phyloP scores from a whole-genome alignment of 2,888 invertebrate genomes.

The Dascillus cervinus region DNA sequence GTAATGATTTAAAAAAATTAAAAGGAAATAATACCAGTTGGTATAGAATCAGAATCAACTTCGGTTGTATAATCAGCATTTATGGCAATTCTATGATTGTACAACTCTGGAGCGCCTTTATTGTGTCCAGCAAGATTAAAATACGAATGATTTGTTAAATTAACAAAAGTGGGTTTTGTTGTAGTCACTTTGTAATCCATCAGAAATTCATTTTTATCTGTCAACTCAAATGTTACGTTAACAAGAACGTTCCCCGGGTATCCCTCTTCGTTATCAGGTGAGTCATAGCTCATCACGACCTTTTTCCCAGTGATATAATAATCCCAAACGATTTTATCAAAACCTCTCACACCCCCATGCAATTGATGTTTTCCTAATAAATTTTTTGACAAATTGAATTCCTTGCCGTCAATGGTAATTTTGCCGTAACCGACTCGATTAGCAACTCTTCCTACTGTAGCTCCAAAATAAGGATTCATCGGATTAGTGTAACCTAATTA shows the following conservation, averaged over 20 bases:
- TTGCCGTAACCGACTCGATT: constrained; percentile 69
- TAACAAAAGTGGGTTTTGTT: constrained; percentile 74
- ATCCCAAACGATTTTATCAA: constrained; percentile 73
- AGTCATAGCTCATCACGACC: constrained; percentile 67
- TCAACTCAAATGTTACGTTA: constrained; percentile 62
- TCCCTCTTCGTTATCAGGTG: constrained; percentile 75
- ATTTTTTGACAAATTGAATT: constrained; percentile 67
- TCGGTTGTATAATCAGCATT: constrained; percentile 72
- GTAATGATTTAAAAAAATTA: too few relatives aligned
- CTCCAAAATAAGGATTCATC: constrained; percentile 79
- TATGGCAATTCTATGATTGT: constrained; percentile 62
- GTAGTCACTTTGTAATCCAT: constrained; percentile 70
- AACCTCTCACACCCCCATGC: constrained; percentile 80
- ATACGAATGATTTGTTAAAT: constrained; percentile 81
- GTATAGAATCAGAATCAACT: constrained; percentile 60
- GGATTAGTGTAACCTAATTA: constrained; percentile 61
- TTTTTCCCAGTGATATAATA: constrained; percentile 51
- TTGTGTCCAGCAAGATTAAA: constrained; percentile 92
- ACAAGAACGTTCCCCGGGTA: constrained; percentile 79
- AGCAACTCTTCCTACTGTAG: constrained; percentile 79
- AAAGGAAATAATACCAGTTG: constrained; percentile 57
- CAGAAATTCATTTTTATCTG: constrained; percentile 63
- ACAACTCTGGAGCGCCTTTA: constrained; percentile 54
- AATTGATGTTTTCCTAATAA: constrained; percentile 58
- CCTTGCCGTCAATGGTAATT: constrained; percentile 59